These are phyloP conservation scores for Circaetus cinerascens DNA, from an alignment of 2,113 vertebrate genomes.

Conservation along the genomic window DNA sequence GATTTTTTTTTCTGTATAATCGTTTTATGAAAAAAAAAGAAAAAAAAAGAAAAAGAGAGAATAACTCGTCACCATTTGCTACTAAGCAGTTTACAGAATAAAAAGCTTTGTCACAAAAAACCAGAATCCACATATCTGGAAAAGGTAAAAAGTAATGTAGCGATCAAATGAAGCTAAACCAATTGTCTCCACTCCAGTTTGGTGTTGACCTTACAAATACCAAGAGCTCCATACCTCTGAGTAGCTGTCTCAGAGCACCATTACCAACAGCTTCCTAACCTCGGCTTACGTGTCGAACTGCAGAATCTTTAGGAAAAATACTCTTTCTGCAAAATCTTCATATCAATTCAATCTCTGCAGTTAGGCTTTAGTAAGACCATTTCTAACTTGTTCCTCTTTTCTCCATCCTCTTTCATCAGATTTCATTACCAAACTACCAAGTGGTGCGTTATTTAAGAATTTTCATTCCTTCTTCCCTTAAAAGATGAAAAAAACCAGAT, in stretches of 20 bases:
- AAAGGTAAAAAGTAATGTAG: background rate
- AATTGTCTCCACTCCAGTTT: background rate
- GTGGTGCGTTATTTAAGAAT: background rate
- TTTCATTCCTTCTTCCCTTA: background rate
- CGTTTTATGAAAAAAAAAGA: background rate
- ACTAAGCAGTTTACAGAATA: background rate
- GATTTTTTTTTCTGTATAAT: background rate
- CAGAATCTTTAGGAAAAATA: background rate
- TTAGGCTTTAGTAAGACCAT: background rate
- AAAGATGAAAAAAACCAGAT: background rate
- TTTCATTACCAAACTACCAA: background rate
- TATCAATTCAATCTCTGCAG: background rate
- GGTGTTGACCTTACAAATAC: background rate
- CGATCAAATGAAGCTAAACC: background rate
- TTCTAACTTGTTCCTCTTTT: background rate
- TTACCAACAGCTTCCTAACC: background rate
- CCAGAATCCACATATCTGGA: background rate
- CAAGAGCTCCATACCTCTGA: background rate
- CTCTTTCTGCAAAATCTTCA: background rate
- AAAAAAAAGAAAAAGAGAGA: background rate
- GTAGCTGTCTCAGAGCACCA: background rate
- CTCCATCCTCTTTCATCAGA: background rate
- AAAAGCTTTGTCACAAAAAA: background rate
- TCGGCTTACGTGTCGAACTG: background rate
- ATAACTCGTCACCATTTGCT: background rate